phyloP scores from a whole-genome alignment of 2,797 vertebrate genomes.

The Acomys russatus region DNA sequence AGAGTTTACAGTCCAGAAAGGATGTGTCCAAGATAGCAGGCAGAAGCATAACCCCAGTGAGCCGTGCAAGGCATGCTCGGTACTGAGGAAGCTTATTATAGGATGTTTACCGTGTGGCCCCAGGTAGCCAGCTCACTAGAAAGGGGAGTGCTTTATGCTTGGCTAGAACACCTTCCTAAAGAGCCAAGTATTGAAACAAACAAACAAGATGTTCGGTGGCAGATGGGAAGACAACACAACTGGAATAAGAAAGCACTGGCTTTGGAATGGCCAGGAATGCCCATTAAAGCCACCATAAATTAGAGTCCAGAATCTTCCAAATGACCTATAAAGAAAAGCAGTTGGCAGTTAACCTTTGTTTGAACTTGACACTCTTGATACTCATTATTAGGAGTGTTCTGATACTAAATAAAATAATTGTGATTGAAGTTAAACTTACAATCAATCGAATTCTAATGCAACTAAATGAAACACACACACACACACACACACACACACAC shows the following conservation, averaged over 20 bases:
- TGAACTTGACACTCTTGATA: background rate
- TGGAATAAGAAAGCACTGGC: background rate
- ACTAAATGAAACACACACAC: background rate
- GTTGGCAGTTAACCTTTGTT: background rate
- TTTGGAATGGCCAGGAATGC: background rate
- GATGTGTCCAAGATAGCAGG: background rate
- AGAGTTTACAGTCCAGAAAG: background rate
- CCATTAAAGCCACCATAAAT: background rate
- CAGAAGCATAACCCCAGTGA: background rate
- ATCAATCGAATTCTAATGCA: background rate
- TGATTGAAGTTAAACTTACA: background rate
- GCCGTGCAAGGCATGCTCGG: too few relatives aligned
- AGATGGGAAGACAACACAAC: background rate
- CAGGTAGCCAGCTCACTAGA: background rate
- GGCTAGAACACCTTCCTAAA: background rate
- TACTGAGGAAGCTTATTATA: background rate
- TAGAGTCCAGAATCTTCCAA: background rate
- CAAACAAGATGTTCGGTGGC: background rate
- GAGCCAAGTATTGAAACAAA: background rate
- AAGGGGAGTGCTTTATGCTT: background rate
- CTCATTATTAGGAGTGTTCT: background rate
- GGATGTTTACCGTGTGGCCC: fast-evolving
- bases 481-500: too few relatives aligned
- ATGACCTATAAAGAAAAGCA: background rate
- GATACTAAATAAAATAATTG: background rate